Conservation (phyloP, 2,113 vertebrate species). For the Saguinus imperator region DNA sequence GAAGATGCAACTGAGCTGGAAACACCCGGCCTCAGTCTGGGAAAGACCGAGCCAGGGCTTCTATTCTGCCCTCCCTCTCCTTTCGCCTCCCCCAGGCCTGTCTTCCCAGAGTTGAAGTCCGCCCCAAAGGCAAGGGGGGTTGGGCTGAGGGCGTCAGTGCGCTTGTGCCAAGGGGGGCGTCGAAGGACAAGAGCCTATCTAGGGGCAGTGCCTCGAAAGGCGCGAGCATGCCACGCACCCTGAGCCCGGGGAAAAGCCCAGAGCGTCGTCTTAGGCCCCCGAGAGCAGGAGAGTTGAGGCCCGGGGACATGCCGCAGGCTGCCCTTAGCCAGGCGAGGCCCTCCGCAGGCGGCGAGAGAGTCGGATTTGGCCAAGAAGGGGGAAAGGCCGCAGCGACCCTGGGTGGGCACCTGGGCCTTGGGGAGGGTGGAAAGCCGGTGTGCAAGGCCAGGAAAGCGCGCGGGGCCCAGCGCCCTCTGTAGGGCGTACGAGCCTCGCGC, state of each 20-base stretch:
- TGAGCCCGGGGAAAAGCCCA: neutral
- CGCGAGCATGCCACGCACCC: neutral
- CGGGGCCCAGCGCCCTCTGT: slow-evolving; percentile 34
- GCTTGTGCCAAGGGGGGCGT: slow-evolving; percentile 80
- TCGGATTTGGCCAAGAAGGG: neutral
- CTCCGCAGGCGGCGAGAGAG: neutral
- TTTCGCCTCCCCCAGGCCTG: neutral
- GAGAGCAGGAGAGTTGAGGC: neutral
- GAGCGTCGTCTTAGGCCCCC: neutral
- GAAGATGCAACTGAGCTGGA: slow-evolving; percentile 69
- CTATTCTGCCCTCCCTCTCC: slow-evolving; percentile 25
- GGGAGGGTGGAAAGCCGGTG: neutral
- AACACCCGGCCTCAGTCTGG: slow-evolving; percentile 64
- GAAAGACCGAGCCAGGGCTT: slow-evolving; percentile 69
- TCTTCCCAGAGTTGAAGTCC: slow-evolving; percentile 49
- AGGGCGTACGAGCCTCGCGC: neutral
- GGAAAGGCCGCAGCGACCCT: neutral
- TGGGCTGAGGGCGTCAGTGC: slow-evolving; percentile 77
- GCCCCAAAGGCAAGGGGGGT: slow-evolving; percentile 75
- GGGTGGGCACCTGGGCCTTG: neutral
- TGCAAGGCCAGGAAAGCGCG: neutral
- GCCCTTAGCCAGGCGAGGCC: neutral
- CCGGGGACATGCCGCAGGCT: too few relatives aligned
- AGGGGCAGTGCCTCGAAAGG: neutral
- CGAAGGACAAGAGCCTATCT: slow-evolving; percentile 1